phyloP scores from a whole-genome alignment of 2,113 vertebrate species.

The Lynx canadensis region DNA sequence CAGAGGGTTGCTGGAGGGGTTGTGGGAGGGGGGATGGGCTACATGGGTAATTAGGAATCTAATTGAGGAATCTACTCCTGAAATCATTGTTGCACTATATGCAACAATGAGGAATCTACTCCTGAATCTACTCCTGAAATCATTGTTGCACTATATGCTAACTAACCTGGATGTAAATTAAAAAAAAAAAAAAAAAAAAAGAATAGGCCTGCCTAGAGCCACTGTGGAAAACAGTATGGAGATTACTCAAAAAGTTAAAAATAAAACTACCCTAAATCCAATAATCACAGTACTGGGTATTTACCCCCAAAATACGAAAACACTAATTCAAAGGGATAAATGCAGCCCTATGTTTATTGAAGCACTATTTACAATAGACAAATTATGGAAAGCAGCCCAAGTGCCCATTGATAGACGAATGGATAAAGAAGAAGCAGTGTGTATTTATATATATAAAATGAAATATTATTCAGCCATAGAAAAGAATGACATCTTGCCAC shows the following conservation, averaged over 20 bases:
- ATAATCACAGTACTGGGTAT: background rate
- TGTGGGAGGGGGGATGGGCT: no score
- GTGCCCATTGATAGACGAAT: background rate
- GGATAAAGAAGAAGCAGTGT: background rate
- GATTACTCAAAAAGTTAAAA: background rate
- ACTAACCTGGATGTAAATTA: no score
- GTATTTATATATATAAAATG: background rate
- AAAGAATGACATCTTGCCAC: background rate
- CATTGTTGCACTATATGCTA: no score
- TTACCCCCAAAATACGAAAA: background rate
- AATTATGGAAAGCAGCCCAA: background rate
- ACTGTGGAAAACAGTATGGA: background rate
- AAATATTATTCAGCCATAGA: background rate
- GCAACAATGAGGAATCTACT: no score
- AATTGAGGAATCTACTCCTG: no score
- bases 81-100: no score
- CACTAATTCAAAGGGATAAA: background rate
- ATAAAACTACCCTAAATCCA: background rate
- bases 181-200: background rate
- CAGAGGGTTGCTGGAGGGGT: no score
- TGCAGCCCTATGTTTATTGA: background rate
- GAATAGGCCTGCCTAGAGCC: background rate
- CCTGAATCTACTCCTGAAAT: no score
- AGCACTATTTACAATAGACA: background rate
- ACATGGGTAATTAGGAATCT: no score